phyloP scores from a whole-genome alignment of 2,797 vertebrate species.

The Molossus molossus region DNA sequence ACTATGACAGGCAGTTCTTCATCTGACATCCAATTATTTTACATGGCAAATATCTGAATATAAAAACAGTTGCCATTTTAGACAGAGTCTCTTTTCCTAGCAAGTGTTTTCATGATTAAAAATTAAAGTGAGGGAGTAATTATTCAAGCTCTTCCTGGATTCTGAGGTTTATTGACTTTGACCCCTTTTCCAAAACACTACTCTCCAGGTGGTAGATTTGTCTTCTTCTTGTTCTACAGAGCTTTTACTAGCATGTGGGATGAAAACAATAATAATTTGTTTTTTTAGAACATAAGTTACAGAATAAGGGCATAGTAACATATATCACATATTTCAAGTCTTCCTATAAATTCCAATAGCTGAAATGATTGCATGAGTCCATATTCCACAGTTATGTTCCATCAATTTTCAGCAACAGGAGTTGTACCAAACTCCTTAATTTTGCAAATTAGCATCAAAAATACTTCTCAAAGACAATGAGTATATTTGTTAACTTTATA shows the following conservation, averaged over 20 bases:
- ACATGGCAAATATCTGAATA: conserved; percentile 74
- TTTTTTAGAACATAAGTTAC: neutral
- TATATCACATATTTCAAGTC: neutral
- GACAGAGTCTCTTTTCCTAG: conserved; percentile 61
- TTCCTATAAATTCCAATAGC: neutral
- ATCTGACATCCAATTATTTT: conserved; percentile 87
- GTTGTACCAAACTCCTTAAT: neutral
- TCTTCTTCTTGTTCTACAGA: neutral
- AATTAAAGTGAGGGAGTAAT: conserved; percentile 8
- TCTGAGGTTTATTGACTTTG: conserved; percentile 2
- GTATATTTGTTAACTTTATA: neutral
- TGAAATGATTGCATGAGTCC: neutral
- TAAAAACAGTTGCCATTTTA: conserved; percentile 76
- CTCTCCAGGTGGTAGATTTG: neutral
- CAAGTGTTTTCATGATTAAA: conserved; percentile 68
- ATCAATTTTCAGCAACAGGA: neutral
- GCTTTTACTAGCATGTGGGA: neutral
- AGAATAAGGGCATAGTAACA: neutral
- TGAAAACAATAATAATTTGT: neutral
- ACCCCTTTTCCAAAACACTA: neutral
- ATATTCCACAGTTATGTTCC: neutral
- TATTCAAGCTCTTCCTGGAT: neutral
- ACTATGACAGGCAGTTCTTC: conserved; percentile 87
- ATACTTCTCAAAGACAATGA: neutral
- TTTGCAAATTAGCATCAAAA: conserved; percentile 14